Evolutionary conservation across 2,797 vertebrate genomes (phyloP), one percentile per base, ranked within the genome.

Genomic region (Lophotriccus pileatus): DNA sequence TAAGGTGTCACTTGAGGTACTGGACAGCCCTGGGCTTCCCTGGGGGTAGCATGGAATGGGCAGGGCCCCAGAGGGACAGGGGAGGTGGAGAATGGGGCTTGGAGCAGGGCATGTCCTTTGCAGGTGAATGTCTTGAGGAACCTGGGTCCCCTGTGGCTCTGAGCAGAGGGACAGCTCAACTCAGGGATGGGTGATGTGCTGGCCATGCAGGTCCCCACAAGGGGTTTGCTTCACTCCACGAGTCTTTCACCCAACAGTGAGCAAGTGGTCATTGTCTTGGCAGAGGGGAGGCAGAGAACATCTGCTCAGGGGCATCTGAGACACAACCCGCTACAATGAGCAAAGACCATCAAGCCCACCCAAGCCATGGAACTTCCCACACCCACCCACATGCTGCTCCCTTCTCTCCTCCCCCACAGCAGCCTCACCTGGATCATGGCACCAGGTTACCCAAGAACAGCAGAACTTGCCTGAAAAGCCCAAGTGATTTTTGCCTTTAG

Each of bases 351-450:
- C 7, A 74, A 58, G 39, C 14, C 12, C 41, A 70, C 7, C 44
- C 0, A 2, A 83, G 21, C 22, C 2, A 1, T 28, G 27, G 27
- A 18, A 4, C 14, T 56, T 46, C 34, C 16, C 17, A 7, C 7
- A n/a, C 21, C 43, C 47, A 24, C 27, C 17, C 21, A 70, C 12
- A 14, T 18, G 12, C 39, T 58, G 34, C 39, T 68, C 12, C n/a
- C n/a, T 46, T 50, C 17, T 23, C 13, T 63, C 20, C 28, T 28
- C n/a, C 39, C 1, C 10, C 39, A 37, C 8, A 6, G 52, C 10
- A 46, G 36, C 27, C 14, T 15, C 39, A 34, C 25, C 53, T 24
- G 67, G 18, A 8, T 58, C 27, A 14, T 10, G 22, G 47, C 19
- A 75, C 4, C 44, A 21, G 3, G 5, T 32, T 63, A 23, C 30